These are phyloP conservation scores for Buathra laborator DNA, from an alignment of 2,888 invertebrate species.

Conservation along the genomic window DNA sequence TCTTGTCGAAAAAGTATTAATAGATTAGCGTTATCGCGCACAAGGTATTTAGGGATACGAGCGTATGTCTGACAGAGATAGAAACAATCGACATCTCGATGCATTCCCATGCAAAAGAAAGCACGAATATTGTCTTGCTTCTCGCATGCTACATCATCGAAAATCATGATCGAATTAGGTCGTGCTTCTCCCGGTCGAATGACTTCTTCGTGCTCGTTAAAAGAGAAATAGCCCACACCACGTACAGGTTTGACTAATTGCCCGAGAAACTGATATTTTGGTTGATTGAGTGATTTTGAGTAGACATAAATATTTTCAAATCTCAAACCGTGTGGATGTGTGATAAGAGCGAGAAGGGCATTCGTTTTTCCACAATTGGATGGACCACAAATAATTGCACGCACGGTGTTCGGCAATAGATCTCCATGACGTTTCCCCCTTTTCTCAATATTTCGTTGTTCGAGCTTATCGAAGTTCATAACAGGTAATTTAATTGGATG, in stretches of 20 bases:
- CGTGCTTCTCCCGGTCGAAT: slow-evolving; percentile 71
- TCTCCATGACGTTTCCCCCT: no score
- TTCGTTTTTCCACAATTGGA: slow-evolving; percentile 72
- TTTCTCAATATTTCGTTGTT: no score
- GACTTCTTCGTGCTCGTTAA: slow-evolving; percentile 66
- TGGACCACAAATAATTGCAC: slow-evolving; percentile 57
- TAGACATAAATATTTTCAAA: slow-evolving; percentile 69
- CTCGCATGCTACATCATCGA: slow-evolving; percentile 72
- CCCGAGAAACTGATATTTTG: slow-evolving; percentile 74
- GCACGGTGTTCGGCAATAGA: no score
- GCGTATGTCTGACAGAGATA: slow-evolving; percentile 73
- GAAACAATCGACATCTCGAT: slow-evolving; percentile 74
- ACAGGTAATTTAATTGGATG: no score
- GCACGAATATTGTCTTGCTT: slow-evolving; percentile 69
- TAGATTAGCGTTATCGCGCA: slow-evolving; percentile 71
- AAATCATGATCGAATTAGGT: slow-evolving; percentile 77
- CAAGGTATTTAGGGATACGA: slow-evolving; percentile 70
- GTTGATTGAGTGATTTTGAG: slow-evolving; percentile 78
- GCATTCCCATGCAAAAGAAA: slow-evolving; percentile 71
- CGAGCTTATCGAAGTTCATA: no score
- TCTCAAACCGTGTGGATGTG: slow-evolving; percentile 66
- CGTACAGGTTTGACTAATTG: slow-evolving; percentile 68
- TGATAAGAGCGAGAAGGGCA: slow-evolving; percentile 66
- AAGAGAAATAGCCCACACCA: slow-evolving; percentile 73
- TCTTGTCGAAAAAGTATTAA: slow-evolving; percentile 70